phyloP scores from a whole-genome alignment of 2,113 vertebrate genomes.

The Gymnarchus niloticus region DNA sequence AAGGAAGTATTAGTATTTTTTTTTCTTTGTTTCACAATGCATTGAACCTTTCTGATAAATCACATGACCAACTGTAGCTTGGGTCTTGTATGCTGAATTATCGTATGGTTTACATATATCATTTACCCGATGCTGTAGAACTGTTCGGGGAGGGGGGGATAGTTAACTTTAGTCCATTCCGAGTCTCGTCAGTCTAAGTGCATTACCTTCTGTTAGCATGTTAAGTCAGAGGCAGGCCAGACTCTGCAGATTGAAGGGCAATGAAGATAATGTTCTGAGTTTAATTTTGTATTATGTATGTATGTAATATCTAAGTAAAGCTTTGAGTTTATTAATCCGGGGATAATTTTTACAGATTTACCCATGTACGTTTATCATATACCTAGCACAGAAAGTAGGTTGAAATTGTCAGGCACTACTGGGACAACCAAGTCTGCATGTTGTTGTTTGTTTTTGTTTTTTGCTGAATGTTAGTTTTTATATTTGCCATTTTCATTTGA shows the following conservation, averaged over 20 bases:
- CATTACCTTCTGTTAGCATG: constrained; percentile 44
- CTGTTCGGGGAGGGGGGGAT: constrained; percentile 26
- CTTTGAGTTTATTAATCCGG: background rate
- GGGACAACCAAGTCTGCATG: background rate
- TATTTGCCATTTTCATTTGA: background rate
- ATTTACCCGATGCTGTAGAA: constrained; percentile 48
- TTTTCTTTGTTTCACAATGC: constrained; percentile 36
- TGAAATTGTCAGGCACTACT: background rate
- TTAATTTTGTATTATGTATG: constrained; percentile 6
- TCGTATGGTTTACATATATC: constrained; percentile 29
- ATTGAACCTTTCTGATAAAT: constrained; percentile 30
- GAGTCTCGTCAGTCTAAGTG: background rate
- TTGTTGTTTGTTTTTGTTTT: background rate
- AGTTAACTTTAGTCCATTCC: background rate
- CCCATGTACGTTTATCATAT: background rate
- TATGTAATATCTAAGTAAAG: constrained; percentile 1
- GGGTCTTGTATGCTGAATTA: constrained; percentile 44
- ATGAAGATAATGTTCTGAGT: background rate
- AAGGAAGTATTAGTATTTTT: constrained; percentile 31
- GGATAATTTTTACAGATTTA: background rate
- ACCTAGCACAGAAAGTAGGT: background rate
- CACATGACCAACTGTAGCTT: constrained; percentile 33
- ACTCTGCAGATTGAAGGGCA: constrained; percentile 8
- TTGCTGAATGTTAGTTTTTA: background rate
- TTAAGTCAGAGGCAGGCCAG: constrained; percentile 33